Evolutionary conservation across 2,888 invertebrate species (phyloP), one percentile per base, ranked within the genome.

Genomic region (Andrena marginata): DNA sequence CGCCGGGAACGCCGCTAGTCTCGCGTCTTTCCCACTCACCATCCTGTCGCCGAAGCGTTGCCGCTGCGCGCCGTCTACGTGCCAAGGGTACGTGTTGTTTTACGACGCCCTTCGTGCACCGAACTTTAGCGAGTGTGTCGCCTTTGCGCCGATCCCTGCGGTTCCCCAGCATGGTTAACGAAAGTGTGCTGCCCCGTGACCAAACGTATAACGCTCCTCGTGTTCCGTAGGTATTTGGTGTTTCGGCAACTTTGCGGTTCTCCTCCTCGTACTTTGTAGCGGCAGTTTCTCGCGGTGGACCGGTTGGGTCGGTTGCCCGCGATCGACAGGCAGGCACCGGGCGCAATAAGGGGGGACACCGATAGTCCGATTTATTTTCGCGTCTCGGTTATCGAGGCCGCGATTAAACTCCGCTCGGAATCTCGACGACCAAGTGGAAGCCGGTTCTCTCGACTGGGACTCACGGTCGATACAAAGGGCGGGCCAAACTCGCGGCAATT

Each of bases 401-500:
- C 35, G 62, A 78, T 75, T 75, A 62, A 78, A 74, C 42, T 75
- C 20, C 42, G 20, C 35, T 2, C 20, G 2, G 56, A 51, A 67
- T 26, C 10, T 56, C 16, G n/a, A 29, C 13, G 33, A 49, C 8
- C n/a, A 2, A 16, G 4, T 10, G 29, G 33, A 10, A 23, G 35
- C 29, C 31, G 13, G 16, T 16, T 4, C 4, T 20, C 31, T n/a
- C 1, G 29, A 8, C 16, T 69, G 31, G 49, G n/a, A 35, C 54
- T 76, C n/a, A 20, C 63, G 75, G 23, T 69, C 77, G 64, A 63
- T 68, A 77, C n/a, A 68, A 75, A 68, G 60, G 60, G 42, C 49
- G 51, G 51, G 51, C 65, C 76, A 80, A 71, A 48, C 35, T 73
- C 54, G 60, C 42, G 73, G 56, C 75, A 63, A 79, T 77, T 81